phyloP scores from a whole-genome alignment of 2,113 vertebrate genomes.

The Mormyrus iriodes region DNA sequence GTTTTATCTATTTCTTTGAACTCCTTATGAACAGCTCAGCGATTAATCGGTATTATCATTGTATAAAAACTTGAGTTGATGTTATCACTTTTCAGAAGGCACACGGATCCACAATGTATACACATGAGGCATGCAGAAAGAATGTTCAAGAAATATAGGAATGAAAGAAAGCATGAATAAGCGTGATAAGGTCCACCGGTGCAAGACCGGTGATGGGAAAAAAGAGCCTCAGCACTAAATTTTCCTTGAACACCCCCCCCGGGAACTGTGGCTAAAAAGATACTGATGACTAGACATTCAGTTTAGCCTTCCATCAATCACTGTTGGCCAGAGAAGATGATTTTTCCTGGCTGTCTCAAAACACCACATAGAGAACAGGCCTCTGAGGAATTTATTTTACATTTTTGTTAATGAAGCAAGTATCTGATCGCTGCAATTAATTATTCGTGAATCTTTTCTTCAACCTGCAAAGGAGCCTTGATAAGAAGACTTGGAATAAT shows the following conservation, averaged over 20 bases:
- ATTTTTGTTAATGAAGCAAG: constrained; percentile 64
- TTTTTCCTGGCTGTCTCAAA: constrained; percentile 33
- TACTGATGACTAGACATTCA: constrained; percentile 65
- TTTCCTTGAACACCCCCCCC: constrained; percentile 44
- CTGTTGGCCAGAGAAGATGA: constrained; percentile 33
- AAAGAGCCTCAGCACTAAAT: constrained; percentile 37
- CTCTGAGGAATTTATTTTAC: constrained; percentile 52
- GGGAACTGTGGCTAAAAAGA: constrained; percentile 50
- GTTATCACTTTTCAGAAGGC: neutral
- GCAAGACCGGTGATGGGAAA: constrained; percentile 41
- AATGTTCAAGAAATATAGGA: neutral
- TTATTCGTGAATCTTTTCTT: constrained; percentile 66
- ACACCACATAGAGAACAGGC: constrained; percentile 42
- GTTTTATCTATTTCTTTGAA: neutral
- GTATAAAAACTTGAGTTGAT: neutral
- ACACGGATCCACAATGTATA: no score
- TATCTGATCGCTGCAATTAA: constrained; percentile 56
- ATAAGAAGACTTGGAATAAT: constrained; percentile 47
- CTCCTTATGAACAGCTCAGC: neutral
- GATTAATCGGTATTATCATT: neutral
- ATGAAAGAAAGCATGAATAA: neutral
- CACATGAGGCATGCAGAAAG: neutral
- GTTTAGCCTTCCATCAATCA: constrained; percentile 67
- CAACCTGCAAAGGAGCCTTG: constrained; percentile 47
- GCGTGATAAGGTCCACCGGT: constrained; percentile 21